A percentile compares a stretch with the other conserved stretches of the same genome.
phyloP scores from a whole-genome alignment of 2,113 vertebrate genomes.

The Ophiodon elongatus region DNA sequence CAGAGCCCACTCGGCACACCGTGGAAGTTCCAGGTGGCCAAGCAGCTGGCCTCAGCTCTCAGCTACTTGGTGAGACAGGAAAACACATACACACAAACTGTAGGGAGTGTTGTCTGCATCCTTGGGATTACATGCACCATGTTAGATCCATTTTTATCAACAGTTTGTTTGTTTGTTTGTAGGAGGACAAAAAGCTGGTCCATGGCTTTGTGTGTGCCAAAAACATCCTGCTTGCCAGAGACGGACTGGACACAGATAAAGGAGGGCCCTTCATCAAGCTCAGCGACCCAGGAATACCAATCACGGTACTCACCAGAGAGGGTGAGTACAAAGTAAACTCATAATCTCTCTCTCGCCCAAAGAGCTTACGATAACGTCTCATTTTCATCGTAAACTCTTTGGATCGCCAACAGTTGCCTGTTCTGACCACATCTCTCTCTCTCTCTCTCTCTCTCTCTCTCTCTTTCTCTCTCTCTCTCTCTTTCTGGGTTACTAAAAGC shows the following conservation, averaged over 20 bases:
- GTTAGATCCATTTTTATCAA: not conserved
- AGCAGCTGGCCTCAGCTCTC: slow-evolving; percentile 94
- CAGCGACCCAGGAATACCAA: slow-evolving; percentile 95
- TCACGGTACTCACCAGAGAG: slow-evolving; percentile 93
- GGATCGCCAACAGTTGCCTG: too few relatives aligned
- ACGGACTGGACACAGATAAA: slow-evolving; percentile 88
- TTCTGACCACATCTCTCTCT: too few relatives aligned
- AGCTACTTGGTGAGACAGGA: slow-evolving; percentile 93
- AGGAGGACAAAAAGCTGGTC: slow-evolving; percentile 98
- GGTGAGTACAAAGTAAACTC: slow-evolving; percentile 79
- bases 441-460: not conserved
- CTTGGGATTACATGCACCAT: not conserved
- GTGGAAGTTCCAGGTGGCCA: slow-evolving; percentile 98
- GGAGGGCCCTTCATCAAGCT: slow-evolving; percentile 97
- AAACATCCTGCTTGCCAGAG: slow-evolving; percentile 94
- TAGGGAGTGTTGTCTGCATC: not conserved
- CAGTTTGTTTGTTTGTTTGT: slow-evolving; percentile 32
- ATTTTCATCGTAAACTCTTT: too few relatives aligned
- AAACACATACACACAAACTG: slow-evolving; percentile 2
- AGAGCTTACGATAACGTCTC: too few relatives aligned
- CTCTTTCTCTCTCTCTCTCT: not conserved
- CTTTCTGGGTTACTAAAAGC: slow-evolving; percentile 16
- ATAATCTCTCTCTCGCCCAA: not conserved
- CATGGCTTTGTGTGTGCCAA: slow-evolving; percentile 97
- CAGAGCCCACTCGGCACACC: slow-evolving; percentile 88